phyloP scores from a whole-genome alignment of 2,888 invertebrate genomes.

The Cheilosia impressa region DNA sequence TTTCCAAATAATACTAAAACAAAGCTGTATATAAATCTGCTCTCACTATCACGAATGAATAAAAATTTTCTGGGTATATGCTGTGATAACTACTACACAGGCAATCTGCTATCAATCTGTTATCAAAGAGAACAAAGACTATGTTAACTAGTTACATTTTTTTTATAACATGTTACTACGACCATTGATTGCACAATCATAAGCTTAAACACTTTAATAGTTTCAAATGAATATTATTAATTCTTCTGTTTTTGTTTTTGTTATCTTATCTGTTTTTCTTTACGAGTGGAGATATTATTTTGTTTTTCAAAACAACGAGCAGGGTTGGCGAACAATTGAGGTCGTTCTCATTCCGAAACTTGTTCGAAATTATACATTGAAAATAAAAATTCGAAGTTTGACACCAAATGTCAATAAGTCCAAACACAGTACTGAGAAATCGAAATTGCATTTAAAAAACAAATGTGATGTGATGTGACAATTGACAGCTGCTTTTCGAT shows the following conservation, averaged over 20 bases:
- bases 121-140: slow-evolving; percentile 26
- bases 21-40: slow-evolving; percentile 22
- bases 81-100: slow-evolving; percentile 46
- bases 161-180: slow-evolving; percentile 15
- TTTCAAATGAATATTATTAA: slow-evolving; percentile 21
- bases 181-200: slow-evolving; percentile 23
- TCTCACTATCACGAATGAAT: slow-evolving; percentile 31
- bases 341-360: too few relatives aligned
- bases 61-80: slow-evolving; percentile 7
- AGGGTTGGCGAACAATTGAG: background rate
- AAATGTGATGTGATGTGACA: too few relatives aligned
- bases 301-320: slow-evolving; percentile 4
- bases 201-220: background rate
- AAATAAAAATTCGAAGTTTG: too few relatives aligned
- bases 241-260: slow-evolving; percentile 11
- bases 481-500: too few relatives aligned
- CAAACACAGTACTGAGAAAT: too few relatives aligned
- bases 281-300: slow-evolving; percentile 1
- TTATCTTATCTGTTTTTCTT: slow-evolving; percentile 28
- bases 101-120: slow-evolving; percentile 44
- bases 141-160: slow-evolving; percentile 25
- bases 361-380: too few relatives aligned
- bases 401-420: too few relatives aligned
- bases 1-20: slow-evolving; percentile 29
- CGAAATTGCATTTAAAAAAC: too few relatives aligned